Percentiles rank a stretch among this genome's conserved stretches.
Conservation (phyloP, 2,113 vertebrate genomes). For the Sylvilagus bachmani region DNA sequence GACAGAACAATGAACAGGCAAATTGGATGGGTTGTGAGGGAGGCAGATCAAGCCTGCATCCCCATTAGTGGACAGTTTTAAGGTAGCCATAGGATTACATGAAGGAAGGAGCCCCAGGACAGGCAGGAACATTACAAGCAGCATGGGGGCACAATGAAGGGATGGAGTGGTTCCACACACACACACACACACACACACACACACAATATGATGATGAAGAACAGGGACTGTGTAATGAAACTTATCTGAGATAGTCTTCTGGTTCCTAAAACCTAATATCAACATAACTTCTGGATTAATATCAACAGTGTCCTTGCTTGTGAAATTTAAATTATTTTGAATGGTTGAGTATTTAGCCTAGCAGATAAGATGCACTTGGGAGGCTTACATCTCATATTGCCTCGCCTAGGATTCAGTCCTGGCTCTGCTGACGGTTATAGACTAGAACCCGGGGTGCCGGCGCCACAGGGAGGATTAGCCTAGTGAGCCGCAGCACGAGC, state of each 20-base stretch:
- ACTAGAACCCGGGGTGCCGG: too few species aligned
- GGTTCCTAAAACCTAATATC: background rate
- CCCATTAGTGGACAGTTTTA: background rate
- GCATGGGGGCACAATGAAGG: background rate
- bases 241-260: background rate
- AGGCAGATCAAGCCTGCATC: background rate
- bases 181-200: too few species aligned
- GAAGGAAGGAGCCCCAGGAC: background rate
- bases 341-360: background rate
- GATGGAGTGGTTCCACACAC: background rate
- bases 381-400: too few species aligned
- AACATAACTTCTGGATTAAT: background rate
- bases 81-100: background rate
- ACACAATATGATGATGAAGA: background rate
- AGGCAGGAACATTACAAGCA: background rate
- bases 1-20: background rate
- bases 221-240: background rate
- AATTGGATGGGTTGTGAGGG: background rate
- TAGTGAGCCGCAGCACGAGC: too few species aligned
- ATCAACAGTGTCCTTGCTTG: background rate
- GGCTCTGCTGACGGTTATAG: too few species aligned
- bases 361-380: too few species aligned
- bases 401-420: too few species aligned
- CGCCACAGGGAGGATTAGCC: too few species aligned
- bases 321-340: constrained; percentile 3